Base-by-base conservation (phyloP, 2,888 invertebrate genomes). In the Sphaeridia pumilis region DNA sequence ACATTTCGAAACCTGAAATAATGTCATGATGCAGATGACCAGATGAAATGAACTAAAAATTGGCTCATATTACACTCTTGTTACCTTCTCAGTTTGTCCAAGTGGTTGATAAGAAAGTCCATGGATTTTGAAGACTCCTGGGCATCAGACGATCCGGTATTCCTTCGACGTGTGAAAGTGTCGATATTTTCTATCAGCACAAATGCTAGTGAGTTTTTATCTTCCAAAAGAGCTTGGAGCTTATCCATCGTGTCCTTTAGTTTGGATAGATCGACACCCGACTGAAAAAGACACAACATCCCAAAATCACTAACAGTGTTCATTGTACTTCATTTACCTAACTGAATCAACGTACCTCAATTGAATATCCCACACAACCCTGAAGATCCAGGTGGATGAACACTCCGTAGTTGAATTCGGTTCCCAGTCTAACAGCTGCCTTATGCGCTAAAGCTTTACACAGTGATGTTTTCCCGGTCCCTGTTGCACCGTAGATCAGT, bases 361-460 rank as follows among this genome's bases (percentile, higher is more conserved):
- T 14, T 31, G 31, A 10, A 31, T 14, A 10, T 14, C 31, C 31
- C n/a, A 38, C 12, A 38, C 38, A 38, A 38, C 17, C 20, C 17
- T 38, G 38, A 38, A 38, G 38, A 17, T 38, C 20, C 7, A 38
- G 17, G 12, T 38, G 38, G 5, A 38, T 17, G 5, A 38, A 20
- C 20, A 17, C 17, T 17, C 12, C 7, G 20, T 17, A 17, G 20
- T 38, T 20, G 20, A 38, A 38, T 17, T 38, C 20, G 7, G 5
- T 17, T 17, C 38, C 38, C 17, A 38, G 38, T 38, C 38, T 38
- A 14, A 38, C 20, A 38, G 38, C 7, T 17, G 38, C 38, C 20
- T 38, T 38, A 38, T 38, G 38, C 5, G 38, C 38, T 14, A 17
- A 7, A 38, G 38, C 38, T 38, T 38, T 38, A 38, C 38, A 38